phyloP scores from a whole-genome alignment of 2,888 invertebrate species.

The Pterobdella sp. region DNA sequence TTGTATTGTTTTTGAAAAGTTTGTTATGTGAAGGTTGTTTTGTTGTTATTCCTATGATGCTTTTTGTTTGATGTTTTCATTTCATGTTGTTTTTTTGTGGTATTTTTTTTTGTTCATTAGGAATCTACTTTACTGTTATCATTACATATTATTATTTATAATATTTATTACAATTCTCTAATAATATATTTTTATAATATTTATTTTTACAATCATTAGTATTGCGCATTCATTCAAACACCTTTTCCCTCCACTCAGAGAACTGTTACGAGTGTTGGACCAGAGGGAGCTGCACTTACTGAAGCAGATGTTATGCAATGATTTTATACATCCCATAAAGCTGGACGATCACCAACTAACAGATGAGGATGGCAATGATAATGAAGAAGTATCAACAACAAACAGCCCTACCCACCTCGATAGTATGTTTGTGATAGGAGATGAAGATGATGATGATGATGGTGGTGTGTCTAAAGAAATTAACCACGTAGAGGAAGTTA shows the following conservation, averaged over 20 bases:
- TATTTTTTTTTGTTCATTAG: too few relatives aligned
- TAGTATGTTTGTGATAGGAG: not conserved
- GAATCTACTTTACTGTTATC: not conserved
- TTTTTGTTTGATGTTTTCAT: too few relatives aligned
- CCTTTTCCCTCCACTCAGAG: slow-evolving; percentile 59
- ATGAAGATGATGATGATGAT: not conserved
- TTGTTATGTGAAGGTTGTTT: not conserved
- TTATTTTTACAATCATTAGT: not conserved
- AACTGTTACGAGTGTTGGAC: slow-evolving; percentile 77
- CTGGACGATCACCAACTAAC: not conserved
- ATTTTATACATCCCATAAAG: not conserved
- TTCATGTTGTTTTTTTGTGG: too few relatives aligned
- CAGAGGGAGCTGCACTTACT: slow-evolving; percentile 73
- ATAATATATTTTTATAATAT: not conserved
- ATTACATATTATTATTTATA: not conserved
- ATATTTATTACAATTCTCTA: not conserved
- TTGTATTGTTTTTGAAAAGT: not conserved
- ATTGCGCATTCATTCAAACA: too few relatives aligned
- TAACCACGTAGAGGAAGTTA: not conserved
- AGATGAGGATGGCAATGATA: not conserved
- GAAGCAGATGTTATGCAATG: slow-evolving; percentile 80
- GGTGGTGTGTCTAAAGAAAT: not conserved
- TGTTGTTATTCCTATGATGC: not conserved
- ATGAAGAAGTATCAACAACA: not conserved
- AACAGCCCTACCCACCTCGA: not conserved